Evolutionary conservation across 2,113 vertebrate genomes (phyloP).

Genomic region (Leiothrix lutea): DNA sequence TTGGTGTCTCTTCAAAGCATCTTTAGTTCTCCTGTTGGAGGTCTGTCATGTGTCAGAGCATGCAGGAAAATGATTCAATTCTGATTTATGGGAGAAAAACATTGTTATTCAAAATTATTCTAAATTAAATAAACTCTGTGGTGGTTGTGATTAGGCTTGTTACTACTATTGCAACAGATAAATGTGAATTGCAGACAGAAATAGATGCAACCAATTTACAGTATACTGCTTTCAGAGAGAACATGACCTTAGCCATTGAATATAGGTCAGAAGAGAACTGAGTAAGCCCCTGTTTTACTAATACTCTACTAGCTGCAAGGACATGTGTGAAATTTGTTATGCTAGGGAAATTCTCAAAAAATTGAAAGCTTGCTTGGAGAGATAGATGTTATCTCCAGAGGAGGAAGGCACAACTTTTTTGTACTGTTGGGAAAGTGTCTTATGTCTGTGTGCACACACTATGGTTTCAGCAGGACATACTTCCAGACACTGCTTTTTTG

Average conservation of each 20-base stretch:
- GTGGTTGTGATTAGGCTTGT: not conserved
- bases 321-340: not conserved
- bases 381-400: not conserved
- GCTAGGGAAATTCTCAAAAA: not conserved
- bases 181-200: not conserved
- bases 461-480: not conserved
- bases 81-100: not conserved
- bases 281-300: not conserved
- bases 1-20: not conserved
- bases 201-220: not conserved
- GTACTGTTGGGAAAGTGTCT: not conserved
- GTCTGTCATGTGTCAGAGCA: not conserved
- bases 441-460: not conserved
- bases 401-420: not conserved
- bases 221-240: not conserved
- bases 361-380: not conserved
- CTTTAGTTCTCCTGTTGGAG: not conserved
- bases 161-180: not conserved
- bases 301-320: not conserved
- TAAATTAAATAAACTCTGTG: not conserved
- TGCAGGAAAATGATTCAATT: not conserved
- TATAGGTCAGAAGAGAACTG: not conserved
- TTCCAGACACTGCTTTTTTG: not conserved
- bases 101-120: not conserved
- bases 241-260: not conserved